Evolutionary conservation across 1,140 invertebrate genomes (phyloP).

Genomic region (Bombus confusus): DNA sequence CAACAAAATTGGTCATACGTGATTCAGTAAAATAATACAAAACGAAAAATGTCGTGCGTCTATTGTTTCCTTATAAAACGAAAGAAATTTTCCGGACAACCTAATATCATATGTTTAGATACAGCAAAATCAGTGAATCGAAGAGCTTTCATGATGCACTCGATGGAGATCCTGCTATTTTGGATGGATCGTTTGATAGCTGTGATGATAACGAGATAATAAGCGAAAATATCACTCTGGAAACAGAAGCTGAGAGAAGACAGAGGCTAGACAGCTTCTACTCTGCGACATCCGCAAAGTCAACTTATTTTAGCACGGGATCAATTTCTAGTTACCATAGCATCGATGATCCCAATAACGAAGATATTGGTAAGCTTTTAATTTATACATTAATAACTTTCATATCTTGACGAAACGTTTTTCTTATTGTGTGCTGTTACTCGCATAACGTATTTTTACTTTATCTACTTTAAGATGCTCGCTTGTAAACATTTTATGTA

Average conservation of each 20-base stretch:
- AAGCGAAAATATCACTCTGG: constrained; percentile 75
- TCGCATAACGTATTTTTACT: constrained; percentile 23
- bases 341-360: constrained; percentile 73
- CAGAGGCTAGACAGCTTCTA: constrained; percentile 90
- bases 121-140: constrained; percentile 68
- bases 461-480: constrained; percentile 7
- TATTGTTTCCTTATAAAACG: too few species aligned
- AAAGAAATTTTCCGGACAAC: too few species aligned
- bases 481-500: not conserved
- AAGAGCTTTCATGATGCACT: constrained; percentile 77
- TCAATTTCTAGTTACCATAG: constrained; percentile 86
- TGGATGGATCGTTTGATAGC: constrained; percentile 45
- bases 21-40: too few species aligned
- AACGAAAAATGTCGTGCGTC: too few species aligned
- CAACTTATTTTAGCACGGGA: constrained; percentile 89
- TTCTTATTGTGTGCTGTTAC: not conserved
- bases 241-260: constrained; percentile 79
- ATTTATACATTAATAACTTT: not conserved
- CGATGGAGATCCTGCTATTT: constrained; percentile 66
- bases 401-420: not conserved
- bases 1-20: too few species aligned
- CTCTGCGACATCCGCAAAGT: constrained; percentile 88
- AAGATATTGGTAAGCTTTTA: constrained; percentile 55
- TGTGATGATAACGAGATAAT: constrained; percentile 71
- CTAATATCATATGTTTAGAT: constrained; percentile 38